A percentile compares a stretch with the other conserved stretches of the same genome.
Evolutionary conservation across 2,797 vertebrate genomes (phyloP).

Genomic region (Enteromius paludinosus): DNA sequence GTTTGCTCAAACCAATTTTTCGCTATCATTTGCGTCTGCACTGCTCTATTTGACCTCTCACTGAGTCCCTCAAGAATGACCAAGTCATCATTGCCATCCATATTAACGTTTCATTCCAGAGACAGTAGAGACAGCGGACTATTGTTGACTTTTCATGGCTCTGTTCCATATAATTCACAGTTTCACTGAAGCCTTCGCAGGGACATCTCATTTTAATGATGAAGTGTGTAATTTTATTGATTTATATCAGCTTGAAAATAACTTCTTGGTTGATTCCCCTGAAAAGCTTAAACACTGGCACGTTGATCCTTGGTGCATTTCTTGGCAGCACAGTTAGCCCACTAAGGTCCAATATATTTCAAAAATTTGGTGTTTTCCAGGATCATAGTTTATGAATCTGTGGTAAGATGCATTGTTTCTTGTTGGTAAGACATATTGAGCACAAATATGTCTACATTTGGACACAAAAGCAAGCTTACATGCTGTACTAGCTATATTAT

Average conservation of each 20-base stretch:
- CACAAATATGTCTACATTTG: no score
- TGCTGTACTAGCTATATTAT: neutral
- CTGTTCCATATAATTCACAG: constrained; percentile 45
- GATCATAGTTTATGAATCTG: neutral
- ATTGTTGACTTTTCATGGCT: constrained; percentile 34
- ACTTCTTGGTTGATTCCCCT: neutral
- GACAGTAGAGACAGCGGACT: neutral
- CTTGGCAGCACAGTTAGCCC: neutral
- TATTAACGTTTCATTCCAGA: constrained; percentile 6
- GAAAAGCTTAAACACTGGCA: neutral
- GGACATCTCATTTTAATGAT: constrained; percentile 11
- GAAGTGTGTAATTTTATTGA: constrained; percentile 1
- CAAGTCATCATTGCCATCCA: neutral
- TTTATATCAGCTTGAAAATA: neutral
- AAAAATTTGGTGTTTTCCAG: neutral
- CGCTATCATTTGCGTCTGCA: neutral
- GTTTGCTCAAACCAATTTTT: constrained; percentile 19
- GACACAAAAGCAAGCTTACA: neutral
- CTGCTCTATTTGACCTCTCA: constrained; percentile 15
- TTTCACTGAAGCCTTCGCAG: constrained; percentile 11
- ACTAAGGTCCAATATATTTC: neutral
- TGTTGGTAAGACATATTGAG: neutral
- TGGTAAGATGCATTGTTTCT: neutral
- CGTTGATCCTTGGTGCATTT: neutral
- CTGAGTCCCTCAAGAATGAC: neutral